Percentiles rank a stretch among this genome's conserved stretches.
Evolutionary conservation across 2,888 invertebrate genomes (phyloP).

Genomic region (Pseudoips prasinana): DNA sequence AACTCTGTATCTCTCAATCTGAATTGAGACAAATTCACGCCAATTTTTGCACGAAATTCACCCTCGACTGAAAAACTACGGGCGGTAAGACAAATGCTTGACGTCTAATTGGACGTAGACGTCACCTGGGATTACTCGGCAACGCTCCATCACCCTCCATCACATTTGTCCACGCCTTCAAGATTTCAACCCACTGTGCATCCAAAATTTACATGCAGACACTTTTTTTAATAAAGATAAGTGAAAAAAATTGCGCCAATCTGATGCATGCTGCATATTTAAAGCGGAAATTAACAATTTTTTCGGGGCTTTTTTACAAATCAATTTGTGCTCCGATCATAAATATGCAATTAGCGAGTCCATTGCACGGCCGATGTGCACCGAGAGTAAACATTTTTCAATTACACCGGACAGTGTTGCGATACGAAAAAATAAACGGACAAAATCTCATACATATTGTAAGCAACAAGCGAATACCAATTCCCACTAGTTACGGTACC

Average conservation of each 20-base stretch:
- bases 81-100: slow-evolving; percentile 70
- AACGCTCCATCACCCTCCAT: slow-evolving; percentile 58
- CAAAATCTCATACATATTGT: slow-evolving; percentile 74
- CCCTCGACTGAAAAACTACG: slow-evolving; percentile 44
- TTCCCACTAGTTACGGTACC: slow-evolving; percentile 69
- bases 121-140: slow-evolving; percentile 65
- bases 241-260: background rate
- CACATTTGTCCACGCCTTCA: slow-evolving; percentile 67
- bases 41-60: slow-evolving; percentile 43
- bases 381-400: slow-evolving; percentile 61
- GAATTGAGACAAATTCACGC: slow-evolving; percentile 37
- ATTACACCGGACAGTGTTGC: slow-evolving; percentile 62
- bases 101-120: slow-evolving; percentile 69
- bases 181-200: slow-evolving; percentile 27
- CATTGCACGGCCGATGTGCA: slow-evolving; percentile 25
- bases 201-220: slow-evolving; percentile 7
- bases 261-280: background rate
- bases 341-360: slow-evolving; percentile 32
- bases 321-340: slow-evolving; percentile 29
- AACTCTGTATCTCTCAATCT: too few relatives aligned
- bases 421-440: slow-evolving; percentile 64
- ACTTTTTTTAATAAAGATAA: too few relatives aligned
- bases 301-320: slow-evolving; percentile 27
- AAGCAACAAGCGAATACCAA: slow-evolving; percentile 70
- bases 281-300: slow-evolving; percentile 2